These are phyloP conservation scores for Pyrocephalus nanus DNA, from an alignment of 2,797 vertebrate species.

Conservation along the genomic window DNA sequence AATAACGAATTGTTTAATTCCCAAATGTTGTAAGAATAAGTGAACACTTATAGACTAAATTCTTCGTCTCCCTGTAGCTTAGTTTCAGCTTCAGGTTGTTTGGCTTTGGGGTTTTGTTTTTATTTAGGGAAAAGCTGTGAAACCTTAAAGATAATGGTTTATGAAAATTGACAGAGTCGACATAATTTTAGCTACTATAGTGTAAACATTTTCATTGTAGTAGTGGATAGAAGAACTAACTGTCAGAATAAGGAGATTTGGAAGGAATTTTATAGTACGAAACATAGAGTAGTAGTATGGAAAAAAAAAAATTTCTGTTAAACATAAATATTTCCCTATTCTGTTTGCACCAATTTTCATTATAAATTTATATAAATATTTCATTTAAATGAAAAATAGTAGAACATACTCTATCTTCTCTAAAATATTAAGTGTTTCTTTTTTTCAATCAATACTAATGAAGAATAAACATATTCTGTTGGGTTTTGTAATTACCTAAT, in stretches of 20 bases:
- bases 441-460: neutral
- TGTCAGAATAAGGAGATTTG: neutral
- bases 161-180: neutral
- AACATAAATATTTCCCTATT: neutral
- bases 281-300: neutral
- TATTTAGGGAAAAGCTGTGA: neutral
- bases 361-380: neutral
- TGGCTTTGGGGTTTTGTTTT: neutral
- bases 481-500: neutral
- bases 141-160: neutral
- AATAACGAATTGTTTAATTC: neutral
- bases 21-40: neutral
- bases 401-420: neutral
- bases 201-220: neutral
- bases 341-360: neutral
- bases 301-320: neutral
- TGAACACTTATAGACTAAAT: neutral
- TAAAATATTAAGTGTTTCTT: neutral
- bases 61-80: neutral
- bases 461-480: neutral
- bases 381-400: neutral
- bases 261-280: neutral
- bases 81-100: neutral
- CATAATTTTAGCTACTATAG: neutral
- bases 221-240: neutral